A percentile compares a stretch with the other conserved stretches of the same genome.
These are phyloP conservation scores for Paramormyrops hopkinsi DNA, from an alignment of 2,797 vertebrate species.

Conservation along the genomic window DNA sequence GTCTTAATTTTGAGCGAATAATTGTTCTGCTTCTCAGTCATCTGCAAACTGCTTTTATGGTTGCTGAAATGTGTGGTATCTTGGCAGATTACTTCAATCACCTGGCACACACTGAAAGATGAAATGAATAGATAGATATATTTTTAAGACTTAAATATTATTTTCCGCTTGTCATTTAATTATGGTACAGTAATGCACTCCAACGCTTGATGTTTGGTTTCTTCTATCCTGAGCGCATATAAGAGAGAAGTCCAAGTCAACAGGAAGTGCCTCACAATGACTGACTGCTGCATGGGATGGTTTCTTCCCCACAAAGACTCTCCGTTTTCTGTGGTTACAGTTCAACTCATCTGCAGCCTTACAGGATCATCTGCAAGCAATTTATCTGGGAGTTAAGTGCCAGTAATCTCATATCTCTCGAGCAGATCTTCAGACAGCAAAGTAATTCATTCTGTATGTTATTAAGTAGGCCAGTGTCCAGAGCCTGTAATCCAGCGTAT, in stretches of 20 bases:
- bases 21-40: conserved; percentile 33
- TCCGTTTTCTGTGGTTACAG: conserved; percentile 11
- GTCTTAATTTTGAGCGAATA: conserved; percentile 49
- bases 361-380: conserved; percentile 31
- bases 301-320: not conserved
- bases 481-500: conserved; percentile 42
- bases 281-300: not conserved
- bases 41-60: not conserved
- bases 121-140: not conserved
- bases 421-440: conserved; percentile 32
- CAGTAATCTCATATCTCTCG: conserved; percentile 33
- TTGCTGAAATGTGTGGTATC: not conserved
- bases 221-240: not conserved
- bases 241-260: not conserved
- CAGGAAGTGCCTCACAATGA: conserved; percentile 5
- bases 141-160: not conserved
- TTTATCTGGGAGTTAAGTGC: conserved; percentile 24
- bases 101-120: not conserved
- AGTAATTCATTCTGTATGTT: conserved; percentile 20
- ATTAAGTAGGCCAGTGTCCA: conserved; percentile 30
- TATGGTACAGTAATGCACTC: not conserved
- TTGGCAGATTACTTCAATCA: not conserved
- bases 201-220: not conserved
- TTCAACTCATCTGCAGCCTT: not conserved
- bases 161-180: not conserved